These are phyloP conservation scores for Calycopis cecrops DNA, from an alignment of 1,140 invertebrate genomes.

Conservation along the genomic window DNA sequence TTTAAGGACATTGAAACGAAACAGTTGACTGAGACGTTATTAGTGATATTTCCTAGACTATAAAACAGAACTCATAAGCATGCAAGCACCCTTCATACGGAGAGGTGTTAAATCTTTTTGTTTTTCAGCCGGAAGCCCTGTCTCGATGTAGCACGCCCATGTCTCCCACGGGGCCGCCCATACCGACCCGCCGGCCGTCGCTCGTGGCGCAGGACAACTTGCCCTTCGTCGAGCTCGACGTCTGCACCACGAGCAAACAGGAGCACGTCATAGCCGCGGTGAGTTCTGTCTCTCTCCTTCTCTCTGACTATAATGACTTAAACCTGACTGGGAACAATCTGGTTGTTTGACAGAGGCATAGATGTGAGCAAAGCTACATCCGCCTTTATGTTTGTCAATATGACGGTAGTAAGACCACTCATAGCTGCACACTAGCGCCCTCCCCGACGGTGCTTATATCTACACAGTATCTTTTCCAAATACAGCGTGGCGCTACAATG, in stretches of 20 bases:
- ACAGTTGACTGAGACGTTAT: too few species aligned
- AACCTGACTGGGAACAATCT: not conserved
- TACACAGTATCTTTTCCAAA: too few species aligned
- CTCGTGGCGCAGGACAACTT: slow-evolving; percentile 74
- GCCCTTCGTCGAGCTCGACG: slow-evolving; percentile 89
- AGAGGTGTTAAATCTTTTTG: not conserved
- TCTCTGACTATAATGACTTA: not conserved
- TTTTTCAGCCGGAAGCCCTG: slow-evolving; percentile 83
- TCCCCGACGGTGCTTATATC: too few species aligned
- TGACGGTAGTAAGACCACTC: too few species aligned
- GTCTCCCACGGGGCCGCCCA: slow-evolving; percentile 76
- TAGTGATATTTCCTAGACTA: too few species aligned
- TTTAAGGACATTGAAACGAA: too few species aligned
- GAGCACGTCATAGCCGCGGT: slow-evolving; percentile 91
- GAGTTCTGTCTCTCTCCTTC: slow-evolving; percentile 35
- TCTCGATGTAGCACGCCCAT: slow-evolving; percentile 89
- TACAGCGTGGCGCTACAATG: too few species aligned
- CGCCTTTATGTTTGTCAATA: too few species aligned
- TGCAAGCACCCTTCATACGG: slow-evolving; percentile 16
- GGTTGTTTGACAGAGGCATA: not conserved
- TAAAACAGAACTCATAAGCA: too few species aligned
- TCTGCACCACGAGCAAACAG: slow-evolving; percentile 89
- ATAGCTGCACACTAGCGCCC: too few species aligned
- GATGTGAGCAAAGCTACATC: too few species aligned
- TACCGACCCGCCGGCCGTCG: slow-evolving; percentile 41